Evolutionary conservation across 2,888 invertebrate genomes (phyloP).

Genomic region (Sepiola atlantica): DNA sequence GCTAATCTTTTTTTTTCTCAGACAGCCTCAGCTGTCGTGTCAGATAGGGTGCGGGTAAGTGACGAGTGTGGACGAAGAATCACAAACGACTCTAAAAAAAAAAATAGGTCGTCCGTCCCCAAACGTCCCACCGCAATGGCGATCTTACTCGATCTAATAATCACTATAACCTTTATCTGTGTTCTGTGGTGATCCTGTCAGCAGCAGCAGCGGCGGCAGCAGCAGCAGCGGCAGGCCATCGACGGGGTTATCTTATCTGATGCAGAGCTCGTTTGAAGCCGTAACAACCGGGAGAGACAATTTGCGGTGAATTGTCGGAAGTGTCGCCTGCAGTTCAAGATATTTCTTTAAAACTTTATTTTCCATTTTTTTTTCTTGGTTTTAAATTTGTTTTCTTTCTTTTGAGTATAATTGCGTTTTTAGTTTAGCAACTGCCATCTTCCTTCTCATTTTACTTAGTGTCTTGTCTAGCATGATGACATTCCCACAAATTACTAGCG

Average conservation of each 20-base stretch:
- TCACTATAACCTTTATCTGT: background rate
- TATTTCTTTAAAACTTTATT: too few relatives aligned
- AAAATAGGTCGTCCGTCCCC: background rate
- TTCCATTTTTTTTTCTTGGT: too few relatives aligned
- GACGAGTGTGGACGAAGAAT: background rate
- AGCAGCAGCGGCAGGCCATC: too few relatives aligned
- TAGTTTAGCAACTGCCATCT: background rate
- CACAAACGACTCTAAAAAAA: background rate
- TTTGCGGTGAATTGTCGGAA: too few relatives aligned
- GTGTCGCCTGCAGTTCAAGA: too few relatives aligned
- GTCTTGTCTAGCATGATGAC: background rate
- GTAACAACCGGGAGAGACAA: background rate
- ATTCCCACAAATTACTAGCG: background rate
- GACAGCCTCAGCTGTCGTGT: background rate
- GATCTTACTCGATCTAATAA: background rate
- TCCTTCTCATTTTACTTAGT: background rate
- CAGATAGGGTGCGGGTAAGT: background rate
- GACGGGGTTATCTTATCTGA: too few relatives aligned
- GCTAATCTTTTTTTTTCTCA: background rate
- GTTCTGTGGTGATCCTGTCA: background rate
- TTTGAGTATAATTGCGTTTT: background rate
- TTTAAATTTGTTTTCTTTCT: too few relatives aligned
- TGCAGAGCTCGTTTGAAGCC: background rate
- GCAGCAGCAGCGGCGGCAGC: background rate
- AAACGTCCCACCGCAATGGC: background rate